These are phyloP conservation scores for Xyrauchen texanus DNA, from an alignment of 2,113 vertebrate species.

Conservation along the genomic window DNA sequence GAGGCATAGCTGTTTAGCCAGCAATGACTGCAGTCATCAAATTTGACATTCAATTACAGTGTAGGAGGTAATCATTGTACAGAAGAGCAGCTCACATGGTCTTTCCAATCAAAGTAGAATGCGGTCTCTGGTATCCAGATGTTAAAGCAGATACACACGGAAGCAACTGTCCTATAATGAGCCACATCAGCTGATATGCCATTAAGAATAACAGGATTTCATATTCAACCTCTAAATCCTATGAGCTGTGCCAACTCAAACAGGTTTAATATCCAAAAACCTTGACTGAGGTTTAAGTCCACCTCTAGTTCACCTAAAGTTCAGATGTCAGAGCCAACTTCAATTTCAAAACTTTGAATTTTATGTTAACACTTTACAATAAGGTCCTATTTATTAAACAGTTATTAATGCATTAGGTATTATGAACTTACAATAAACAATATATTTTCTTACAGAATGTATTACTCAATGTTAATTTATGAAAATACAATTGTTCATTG, in stretches of 20 bases:
- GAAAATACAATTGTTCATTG: too few relatives aligned
- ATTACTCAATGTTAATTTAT: too few relatives aligned
- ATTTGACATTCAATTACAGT: slow-evolving; percentile 20
- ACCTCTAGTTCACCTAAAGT: background rate
- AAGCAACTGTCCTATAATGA: background rate
- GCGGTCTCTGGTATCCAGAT: slow-evolving; percentile 1
- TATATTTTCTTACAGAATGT: too few relatives aligned
- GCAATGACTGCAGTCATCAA: slow-evolving; percentile 16
- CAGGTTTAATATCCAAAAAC: background rate
- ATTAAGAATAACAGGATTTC: slow-evolving; percentile 7
- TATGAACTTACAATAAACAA: too few relatives aligned
- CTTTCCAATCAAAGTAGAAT: background rate
- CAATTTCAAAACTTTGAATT: too few relatives aligned
- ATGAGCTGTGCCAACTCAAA: background rate
- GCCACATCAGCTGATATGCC: slow-evolving; percentile 2
- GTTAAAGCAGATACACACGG: background rate
- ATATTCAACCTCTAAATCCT: background rate
- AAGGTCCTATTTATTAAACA: too few relatives aligned
- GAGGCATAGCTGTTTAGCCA: background rate
- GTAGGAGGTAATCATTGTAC: too few relatives aligned
- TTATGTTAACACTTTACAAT: too few relatives aligned
- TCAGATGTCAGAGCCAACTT: too few relatives aligned
- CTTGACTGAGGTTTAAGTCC: background rate
- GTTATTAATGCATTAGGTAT: too few relatives aligned
- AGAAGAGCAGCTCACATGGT: background rate